Conservation (phyloP, 2,797 vertebrate species). For the Hoplostethus mediterraneus region DNA sequence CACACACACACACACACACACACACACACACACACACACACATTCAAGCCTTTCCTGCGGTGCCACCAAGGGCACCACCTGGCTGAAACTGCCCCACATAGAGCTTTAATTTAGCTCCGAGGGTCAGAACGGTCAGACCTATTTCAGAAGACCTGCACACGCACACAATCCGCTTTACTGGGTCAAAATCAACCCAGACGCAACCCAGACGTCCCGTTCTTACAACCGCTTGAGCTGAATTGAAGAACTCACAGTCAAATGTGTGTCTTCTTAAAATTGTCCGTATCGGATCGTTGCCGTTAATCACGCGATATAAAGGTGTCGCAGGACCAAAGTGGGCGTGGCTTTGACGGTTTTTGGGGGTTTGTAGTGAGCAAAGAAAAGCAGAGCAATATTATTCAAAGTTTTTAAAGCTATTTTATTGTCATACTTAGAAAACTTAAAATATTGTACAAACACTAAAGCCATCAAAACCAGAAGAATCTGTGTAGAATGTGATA, state of each 20-base stretch:
- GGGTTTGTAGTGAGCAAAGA: too few relatives aligned
- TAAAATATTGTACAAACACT: too few relatives aligned
- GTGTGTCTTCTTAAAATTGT: background rate
- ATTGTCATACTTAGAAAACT: too few relatives aligned
- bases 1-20: background rate
- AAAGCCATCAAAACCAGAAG: too few relatives aligned
- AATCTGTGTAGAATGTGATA: too few relatives aligned
- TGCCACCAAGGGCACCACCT: conserved; percentile 66
- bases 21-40: background rate
- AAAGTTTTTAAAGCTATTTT: too few relatives aligned
- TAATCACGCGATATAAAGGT: conserved; percentile 2
- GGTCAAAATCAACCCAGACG: conserved; percentile 1
- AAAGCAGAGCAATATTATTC: too few relatives aligned
- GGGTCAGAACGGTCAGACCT: conserved; percentile 61
- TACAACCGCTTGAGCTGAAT: background rate
- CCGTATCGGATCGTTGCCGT: conserved; percentile 19
- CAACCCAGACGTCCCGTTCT: background rate
- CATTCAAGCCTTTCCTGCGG: conserved; percentile 32
- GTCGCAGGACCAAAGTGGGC: conserved; percentile 14
- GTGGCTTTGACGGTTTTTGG: conserved; percentile 34
- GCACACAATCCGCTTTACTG: background rate
- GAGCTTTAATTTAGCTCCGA: conserved; percentile 67
- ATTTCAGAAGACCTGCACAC: conserved; percentile 38
- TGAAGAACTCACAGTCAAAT: background rate
- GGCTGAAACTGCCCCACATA: conserved; percentile 65